Conservation (phyloP, 2,797 vertebrate species). For the Melanotaenia maccullochi region DNA sequence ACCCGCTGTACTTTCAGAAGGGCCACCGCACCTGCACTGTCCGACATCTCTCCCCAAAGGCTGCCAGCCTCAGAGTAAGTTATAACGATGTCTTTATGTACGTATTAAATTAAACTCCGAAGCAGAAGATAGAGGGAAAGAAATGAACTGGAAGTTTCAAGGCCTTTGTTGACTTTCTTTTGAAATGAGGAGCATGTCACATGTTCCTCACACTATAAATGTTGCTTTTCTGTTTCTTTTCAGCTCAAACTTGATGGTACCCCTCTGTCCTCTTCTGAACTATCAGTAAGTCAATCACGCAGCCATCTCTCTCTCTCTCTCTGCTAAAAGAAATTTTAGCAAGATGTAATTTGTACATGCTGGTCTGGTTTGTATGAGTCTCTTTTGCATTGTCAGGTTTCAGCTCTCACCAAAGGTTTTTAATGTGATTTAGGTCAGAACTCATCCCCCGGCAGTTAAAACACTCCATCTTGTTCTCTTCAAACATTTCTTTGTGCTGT, state of each 20-base stretch:
- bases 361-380: not conserved
- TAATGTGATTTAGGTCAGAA: not conserved
- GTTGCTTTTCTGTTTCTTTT: conserved; percentile 8
- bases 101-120: too few relatives aligned
- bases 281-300: conserved; percentile 83
- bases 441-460: not conserved
- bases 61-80: conserved; percentile 81
- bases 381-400: not conserved
- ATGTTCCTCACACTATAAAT: not conserved
- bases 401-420: not conserved
- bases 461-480: not conserved
- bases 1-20: conserved; percentile 91
- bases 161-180: not conserved
- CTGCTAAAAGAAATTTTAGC: too few relatives aligned
- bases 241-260: conserved; percentile 90
- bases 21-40: conserved; percentile 84
- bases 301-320: too few relatives aligned
- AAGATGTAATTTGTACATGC: not conserved
- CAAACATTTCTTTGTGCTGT: not conserved
- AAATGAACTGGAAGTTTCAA: not conserved
- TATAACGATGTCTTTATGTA: not conserved
- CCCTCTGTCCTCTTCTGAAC: conserved; percentile 84
- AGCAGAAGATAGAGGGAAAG: not conserved
- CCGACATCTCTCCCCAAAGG: conserved; percentile 87
- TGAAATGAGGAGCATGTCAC: not conserved